Base-by-base conservation (phyloP, 2,888 invertebrate genomes). In the Agrypnus murinus region DNA sequence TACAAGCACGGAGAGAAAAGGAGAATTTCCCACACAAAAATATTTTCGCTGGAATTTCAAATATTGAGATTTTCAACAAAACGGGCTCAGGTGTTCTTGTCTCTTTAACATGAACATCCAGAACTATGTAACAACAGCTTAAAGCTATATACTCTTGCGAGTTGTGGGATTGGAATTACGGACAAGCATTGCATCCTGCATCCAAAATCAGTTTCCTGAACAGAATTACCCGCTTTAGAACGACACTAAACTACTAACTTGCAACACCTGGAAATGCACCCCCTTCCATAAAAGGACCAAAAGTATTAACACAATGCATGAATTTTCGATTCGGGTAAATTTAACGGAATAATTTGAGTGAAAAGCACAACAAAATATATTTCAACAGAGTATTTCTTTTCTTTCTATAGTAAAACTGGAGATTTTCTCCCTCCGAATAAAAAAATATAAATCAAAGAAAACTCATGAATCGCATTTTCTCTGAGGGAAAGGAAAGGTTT, bases 391-490 rank as follows among this genome's bases (percentile, higher is more conserved):
- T 5, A 25, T 3, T 5, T 25, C 25, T 2, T 5, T 25, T 25
- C 25, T 5, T 5, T 25, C 25, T 25, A 2, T 25, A 25, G 3
- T 25, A 25, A 25, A 25, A 25, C n/a, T n/a, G n/a, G n/a, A n/a
- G n/a, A n/a, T n/a, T n/a, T n/a, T n/a, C n/a, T n/a, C n/a, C n/a
- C n/a, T n/a, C n/a, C n/a, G n/a, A n/a, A n/a, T 15, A 45, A 25
- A 25, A 25, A 25, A 25, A 25, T 25, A 50, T 50, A 50, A 50
- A 50, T 50, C 50, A 50, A 50, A 9, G 25, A 19, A 19, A 48
- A 50, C n/a, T 50, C 50, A 32, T 50, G 25, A 25, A 25, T 50
- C 50, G 50, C 14, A 31, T 31, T 50, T 50, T 31, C 25, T 50
- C 31, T 10, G 31, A n/a, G 25, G 12, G 31, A 25, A n/a, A n/a